Percentiles rank a stretch among this genome's conserved stretches.
Conservation (phyloP, 2,113 vertebrate species). For the Neopipo cinnamomea region DNA sequence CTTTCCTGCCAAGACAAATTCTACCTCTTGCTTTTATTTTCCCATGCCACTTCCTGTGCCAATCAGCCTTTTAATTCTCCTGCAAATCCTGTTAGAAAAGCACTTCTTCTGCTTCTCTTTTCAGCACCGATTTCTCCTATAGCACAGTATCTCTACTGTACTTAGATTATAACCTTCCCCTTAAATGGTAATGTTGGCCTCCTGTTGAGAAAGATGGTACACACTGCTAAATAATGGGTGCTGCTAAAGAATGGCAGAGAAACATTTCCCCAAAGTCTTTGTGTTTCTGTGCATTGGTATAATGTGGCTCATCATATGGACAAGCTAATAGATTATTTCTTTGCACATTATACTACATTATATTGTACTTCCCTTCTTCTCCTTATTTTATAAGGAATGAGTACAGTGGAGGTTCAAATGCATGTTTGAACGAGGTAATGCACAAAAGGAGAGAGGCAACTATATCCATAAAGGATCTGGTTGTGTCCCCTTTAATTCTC, state of each 20-base stretch:
- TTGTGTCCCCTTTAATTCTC: constrained; percentile 47
- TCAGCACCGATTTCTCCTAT: background rate
- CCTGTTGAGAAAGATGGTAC: background rate
- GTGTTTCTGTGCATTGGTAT: background rate
- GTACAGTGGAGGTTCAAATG: background rate
- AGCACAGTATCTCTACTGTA: background rate
- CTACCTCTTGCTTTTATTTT: constrained; percentile 64
- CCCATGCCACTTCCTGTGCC: constrained; percentile 35
- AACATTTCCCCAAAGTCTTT: background rate
- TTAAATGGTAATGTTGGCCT: background rate
- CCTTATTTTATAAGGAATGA: background rate
- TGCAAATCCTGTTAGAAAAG: constrained; percentile 19
- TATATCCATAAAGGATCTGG: background rate
- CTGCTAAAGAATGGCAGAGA: background rate
- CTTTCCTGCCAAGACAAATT: constrained; percentile 62
- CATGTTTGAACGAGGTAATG: background rate
- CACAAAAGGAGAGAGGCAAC: background rate
- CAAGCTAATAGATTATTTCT: background rate
- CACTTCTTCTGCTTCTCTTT: constrained; percentile 18
- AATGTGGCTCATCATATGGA: background rate
- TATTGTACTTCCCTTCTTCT: background rate
- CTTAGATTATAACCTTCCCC: background rate
- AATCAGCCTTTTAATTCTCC: constrained; percentile 43
- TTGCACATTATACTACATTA: background rate
- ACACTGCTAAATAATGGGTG: background rate